A percentile compares a stretch with the other conserved stretches of the same genome.
Evolutionary conservation across 2,113 vertebrate species (phyloP).

Genomic region (Euleptes europaea): DNA sequence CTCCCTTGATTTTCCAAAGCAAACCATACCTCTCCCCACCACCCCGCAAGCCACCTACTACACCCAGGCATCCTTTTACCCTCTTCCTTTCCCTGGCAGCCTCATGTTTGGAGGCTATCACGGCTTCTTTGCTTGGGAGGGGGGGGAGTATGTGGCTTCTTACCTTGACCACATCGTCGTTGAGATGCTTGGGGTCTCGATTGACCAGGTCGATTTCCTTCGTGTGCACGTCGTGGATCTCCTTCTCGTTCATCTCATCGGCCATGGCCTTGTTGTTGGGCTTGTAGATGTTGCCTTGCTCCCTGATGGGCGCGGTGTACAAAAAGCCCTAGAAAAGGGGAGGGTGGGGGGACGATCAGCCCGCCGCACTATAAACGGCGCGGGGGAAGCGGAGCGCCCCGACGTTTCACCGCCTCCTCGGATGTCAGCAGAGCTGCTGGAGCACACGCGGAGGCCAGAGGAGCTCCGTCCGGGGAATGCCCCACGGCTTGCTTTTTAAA

Average conservation of each 20-base stretch:
- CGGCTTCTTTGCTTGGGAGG: not conserved
- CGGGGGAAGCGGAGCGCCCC: not conserved
- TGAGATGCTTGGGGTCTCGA: slow-evolving; percentile 92
- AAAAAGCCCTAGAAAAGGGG: slow-evolving; percentile 82
- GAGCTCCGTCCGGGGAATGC: slow-evolving; percentile 20
- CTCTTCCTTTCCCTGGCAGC: not conserved
- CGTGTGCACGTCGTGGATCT: slow-evolving; percentile 88
- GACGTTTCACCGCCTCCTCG: slow-evolving; percentile 4
- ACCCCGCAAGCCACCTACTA: too few relatives aligned
- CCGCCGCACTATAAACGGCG: not conserved
- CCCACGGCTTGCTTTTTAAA: slow-evolving; percentile 63
- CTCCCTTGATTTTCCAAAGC: not conserved
- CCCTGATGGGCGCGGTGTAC: slow-evolving; percentile 89
- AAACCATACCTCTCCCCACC: not conserved
- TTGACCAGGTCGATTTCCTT: slow-evolving; percentile 98
- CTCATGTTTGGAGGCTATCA: not conserved
- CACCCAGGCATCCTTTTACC: not conserved
- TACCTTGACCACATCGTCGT: slow-evolving; percentile 97
- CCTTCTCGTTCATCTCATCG: slow-evolving; percentile 89
- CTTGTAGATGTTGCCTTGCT: slow-evolving; percentile 98
- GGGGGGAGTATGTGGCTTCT: slow-evolving; percentile 30
- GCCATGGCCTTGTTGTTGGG: slow-evolving; percentile 98
- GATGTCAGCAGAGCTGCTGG: not conserved
- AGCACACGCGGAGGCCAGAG: not conserved
- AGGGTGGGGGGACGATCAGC: slow-evolving; percentile 19